phyloP scores from a whole-genome alignment of 2,888 invertebrate genomes.

The Temnothorax unifasciatus region DNA sequence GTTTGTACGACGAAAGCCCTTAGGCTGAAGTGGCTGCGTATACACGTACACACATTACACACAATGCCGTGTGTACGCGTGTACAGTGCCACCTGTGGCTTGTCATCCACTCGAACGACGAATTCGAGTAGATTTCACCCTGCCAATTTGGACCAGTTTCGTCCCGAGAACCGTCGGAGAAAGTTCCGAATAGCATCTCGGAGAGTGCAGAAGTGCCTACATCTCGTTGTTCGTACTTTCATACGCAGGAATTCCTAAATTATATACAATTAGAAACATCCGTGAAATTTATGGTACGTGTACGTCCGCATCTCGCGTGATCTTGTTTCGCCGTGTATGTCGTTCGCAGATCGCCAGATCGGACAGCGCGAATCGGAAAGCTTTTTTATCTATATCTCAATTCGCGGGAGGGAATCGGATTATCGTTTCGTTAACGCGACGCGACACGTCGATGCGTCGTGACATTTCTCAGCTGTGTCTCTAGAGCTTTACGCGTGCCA shows the following conservation, averaged over 20 bases:
- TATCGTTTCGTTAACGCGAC: not conserved
- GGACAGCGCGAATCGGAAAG: not conserved
- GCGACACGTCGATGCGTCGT: not conserved
- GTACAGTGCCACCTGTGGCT: conserved; percentile 79
- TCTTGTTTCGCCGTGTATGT: not conserved
- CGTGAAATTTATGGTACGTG: not conserved
- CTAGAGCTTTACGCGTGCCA: not conserved
- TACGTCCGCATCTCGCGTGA: not conserved
- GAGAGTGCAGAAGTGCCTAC: not conserved
- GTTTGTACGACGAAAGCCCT: conserved; percentile 52
- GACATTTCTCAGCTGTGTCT: not conserved
- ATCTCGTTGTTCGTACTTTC: not conserved
- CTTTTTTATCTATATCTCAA: not conserved
- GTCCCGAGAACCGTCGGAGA: conserved; percentile 32
- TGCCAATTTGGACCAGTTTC: conserved; percentile 24
- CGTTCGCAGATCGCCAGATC: not conserved
- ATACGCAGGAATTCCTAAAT: conserved; percentile 10
- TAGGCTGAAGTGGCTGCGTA: conserved; percentile 48
- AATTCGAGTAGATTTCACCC: conserved; percentile 55
- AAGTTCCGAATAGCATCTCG: not conserved
- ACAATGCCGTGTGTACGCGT: conserved; percentile 37
- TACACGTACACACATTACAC: conserved; percentile 49
- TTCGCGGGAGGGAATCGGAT: conserved; percentile 1
- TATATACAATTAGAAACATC: not conserved
- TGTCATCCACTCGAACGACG: conserved; percentile 61